These are phyloP conservation scores for Enteromius thamalakanensis DNA, from an alignment of 2,797 vertebrate species.

Conservation along the genomic window DNA sequence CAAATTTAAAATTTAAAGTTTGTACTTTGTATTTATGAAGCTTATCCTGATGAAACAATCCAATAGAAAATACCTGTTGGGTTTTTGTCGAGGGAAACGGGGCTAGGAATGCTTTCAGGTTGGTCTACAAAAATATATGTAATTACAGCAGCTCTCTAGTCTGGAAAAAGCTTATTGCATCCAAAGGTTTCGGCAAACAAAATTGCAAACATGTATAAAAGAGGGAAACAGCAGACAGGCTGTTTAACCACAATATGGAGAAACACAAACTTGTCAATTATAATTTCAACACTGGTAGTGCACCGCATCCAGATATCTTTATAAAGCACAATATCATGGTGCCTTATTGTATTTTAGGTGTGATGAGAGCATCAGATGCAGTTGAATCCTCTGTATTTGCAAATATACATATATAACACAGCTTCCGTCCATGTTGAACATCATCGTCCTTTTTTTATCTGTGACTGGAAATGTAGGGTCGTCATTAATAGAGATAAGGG, in stretches of 20 bases:
- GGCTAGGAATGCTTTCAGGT: background rate
- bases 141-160: background rate
- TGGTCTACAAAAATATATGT: background rate
- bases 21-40: background rate
- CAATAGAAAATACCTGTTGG: background rate
- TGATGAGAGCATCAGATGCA: background rate
- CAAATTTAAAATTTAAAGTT: background rate
- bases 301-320: background rate
- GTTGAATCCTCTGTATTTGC: background rate
- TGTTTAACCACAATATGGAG: background rate
- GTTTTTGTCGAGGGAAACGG: background rate
- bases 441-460: slow-evolving; percentile 75
- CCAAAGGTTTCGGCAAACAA: background rate
- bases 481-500: background rate
- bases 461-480: slow-evolving; percentile 68
- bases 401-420: background rate
- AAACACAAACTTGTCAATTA: slow-evolving; percentile 5
- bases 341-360: background rate
- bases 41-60: background rate
- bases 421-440: slow-evolving; percentile 2
- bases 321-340: background rate
- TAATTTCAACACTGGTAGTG: background rate
- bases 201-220: background rate
- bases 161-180: background rate
- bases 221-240: background rate